Conservation (phyloP, 2,113 vertebrate genomes). For the Nasalis larvatus region DNA sequence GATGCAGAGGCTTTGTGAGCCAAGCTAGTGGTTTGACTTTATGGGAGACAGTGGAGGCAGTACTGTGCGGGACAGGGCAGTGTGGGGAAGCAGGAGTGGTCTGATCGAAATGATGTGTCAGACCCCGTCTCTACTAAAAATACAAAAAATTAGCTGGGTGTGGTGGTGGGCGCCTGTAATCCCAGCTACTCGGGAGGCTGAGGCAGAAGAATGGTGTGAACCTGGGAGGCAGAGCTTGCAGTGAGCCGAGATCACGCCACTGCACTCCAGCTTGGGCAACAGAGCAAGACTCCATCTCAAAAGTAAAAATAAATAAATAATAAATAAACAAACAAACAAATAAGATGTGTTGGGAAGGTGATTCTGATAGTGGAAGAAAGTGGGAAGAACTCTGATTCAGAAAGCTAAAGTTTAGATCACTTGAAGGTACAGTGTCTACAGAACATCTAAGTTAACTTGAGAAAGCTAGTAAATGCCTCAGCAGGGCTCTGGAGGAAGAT, state of each 20-base stretch:
- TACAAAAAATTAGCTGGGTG: too few species aligned
- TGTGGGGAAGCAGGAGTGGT: not conserved
- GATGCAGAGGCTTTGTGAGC: not conserved
- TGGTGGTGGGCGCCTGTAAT: too few species aligned
- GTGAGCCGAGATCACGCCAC: too few species aligned
- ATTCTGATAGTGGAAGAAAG: not conserved
- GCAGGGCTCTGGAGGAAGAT: not conserved
- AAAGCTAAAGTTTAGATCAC: not conserved
- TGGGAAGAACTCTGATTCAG: not conserved
- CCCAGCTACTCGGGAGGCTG: too few species aligned
- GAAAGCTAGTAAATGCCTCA: not conserved
- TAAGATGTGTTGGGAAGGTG: not conserved
- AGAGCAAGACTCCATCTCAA: too few species aligned
- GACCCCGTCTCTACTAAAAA: too few species aligned
- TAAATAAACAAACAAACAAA: too few species aligned
- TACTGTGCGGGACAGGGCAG: fast-evolving
- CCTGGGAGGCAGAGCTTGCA: too few species aligned
- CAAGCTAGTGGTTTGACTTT: not conserved
- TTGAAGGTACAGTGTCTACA: too few species aligned
- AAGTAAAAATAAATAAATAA: too few species aligned
- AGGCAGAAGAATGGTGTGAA: too few species aligned
- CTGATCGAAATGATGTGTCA: not conserved
- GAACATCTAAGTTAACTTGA: not conserved
- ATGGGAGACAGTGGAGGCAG: not conserved
- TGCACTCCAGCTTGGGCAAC: too few species aligned